phyloP scores from a whole-genome alignment of 2,888 invertebrate species.

The Andricus quercusramuli region DNA sequence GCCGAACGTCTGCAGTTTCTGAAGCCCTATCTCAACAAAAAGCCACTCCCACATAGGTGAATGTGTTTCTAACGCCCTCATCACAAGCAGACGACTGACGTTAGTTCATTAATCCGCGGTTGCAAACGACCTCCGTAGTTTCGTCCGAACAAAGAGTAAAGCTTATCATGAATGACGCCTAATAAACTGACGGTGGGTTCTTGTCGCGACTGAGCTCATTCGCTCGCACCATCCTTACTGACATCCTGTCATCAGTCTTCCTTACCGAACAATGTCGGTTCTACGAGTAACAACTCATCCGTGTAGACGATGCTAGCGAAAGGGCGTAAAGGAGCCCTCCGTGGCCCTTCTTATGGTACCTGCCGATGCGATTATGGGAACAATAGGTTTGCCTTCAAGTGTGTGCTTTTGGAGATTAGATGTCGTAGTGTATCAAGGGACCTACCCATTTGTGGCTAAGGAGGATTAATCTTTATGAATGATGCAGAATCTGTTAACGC shows the following conservation, averaged over 20 bases:
- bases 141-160: conserved; percentile 68
- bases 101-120: conserved; percentile 68
- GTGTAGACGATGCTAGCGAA: neutral
- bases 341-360: conserved; percentile 17
- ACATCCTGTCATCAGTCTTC: conserved; percentile 73
- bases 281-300: conserved; percentile 13
- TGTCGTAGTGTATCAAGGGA: neutral
- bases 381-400: conserved; percentile 5
- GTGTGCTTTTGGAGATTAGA: neutral
- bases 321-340: neutral
- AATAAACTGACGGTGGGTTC: conserved; percentile 72
- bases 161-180: conserved; percentile 70
- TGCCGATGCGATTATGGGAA: conserved; percentile 11
- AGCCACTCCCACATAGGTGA: conserved; percentile 41
- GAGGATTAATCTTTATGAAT: conserved; percentile 9
- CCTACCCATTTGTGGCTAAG: neutral
- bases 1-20: neutral
- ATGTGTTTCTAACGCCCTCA: conserved; percentile 50
- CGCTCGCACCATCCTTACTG: conserved; percentile 56
- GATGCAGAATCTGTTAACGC: conserved; percentile 10
- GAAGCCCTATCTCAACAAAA: conserved; percentile 27
- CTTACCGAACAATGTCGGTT: conserved; percentile 70
- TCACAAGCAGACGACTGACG: conserved; percentile 47
- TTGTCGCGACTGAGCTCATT: conserved; percentile 62
- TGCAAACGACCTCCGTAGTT: conserved; percentile 61